These are phyloP conservation scores for Samia ricini DNA, from an alignment of 1,140 invertebrate genomes.

Conservation along the genomic window DNA sequence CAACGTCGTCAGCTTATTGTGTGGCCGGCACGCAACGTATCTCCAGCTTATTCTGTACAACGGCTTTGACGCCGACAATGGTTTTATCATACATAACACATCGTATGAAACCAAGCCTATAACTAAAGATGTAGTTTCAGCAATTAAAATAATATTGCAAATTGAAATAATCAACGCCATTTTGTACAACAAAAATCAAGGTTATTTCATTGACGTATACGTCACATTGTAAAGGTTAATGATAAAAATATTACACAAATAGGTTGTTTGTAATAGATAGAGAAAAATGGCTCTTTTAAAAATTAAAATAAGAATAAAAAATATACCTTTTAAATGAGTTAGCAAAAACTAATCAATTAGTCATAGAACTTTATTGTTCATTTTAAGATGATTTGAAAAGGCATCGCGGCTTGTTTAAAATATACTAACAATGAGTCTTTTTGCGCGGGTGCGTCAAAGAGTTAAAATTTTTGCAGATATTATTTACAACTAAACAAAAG, in stretches of 20 bases:
- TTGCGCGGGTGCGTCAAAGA: slow-evolving; percentile 50
- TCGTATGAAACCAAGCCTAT: slow-evolving; percentile 43
- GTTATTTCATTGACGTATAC: no score
- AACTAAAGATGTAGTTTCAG: background rate
- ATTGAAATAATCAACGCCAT: background rate
- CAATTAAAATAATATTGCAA: background rate
- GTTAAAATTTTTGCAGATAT: slow-evolving; percentile 51
- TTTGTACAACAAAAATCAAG: no score
- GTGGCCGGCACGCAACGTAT: slow-evolving; percentile 71
- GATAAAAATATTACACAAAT: no score
- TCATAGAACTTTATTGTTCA: slow-evolving; percentile 20
- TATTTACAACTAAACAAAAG: slow-evolving; percentile 41
- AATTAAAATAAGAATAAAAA: background rate
- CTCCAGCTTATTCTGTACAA: slow-evolving; percentile 42
- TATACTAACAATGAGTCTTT: slow-evolving; percentile 34
- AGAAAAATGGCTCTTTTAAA: background rate
- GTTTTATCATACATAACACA: slow-evolving; percentile 57
- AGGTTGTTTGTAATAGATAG: background rate
- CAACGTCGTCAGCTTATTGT: slow-evolving; percentile 72
- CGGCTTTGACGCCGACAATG: slow-evolving; percentile 36
- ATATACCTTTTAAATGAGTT: background rate
- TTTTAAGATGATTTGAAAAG: slow-evolving; percentile 20
- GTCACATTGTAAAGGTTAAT: no score
- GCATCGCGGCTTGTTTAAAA: background rate
- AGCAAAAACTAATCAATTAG: slow-evolving; percentile 32